Base-by-base conservation (phyloP, 2,888 invertebrate species). In the Acutogordius australiensis region DNA sequence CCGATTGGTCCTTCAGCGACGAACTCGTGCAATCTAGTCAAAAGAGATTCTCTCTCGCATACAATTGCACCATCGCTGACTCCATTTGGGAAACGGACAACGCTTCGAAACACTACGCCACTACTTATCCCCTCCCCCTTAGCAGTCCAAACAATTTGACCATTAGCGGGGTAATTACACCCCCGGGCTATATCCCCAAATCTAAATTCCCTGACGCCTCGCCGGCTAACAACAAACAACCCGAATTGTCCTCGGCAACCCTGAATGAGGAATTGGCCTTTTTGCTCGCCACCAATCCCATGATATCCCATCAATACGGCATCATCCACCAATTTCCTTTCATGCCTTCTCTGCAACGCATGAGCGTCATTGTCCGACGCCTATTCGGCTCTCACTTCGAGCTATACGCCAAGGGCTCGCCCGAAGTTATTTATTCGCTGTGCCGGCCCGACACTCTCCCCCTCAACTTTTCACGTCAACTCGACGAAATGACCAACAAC, bases 401-500 rank as follows among this genome's bases (percentile, higher is more conserved):
- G 29, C 67, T 75, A n/a, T 73, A 68, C 64, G 66, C 70, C 60
- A 76, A 76, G 65, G 75, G 75, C 2, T 70, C 75, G 2, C 75
- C 75, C 1, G 75, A 75, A 65, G 72, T 70, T 66, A 67, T 75
- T 13, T 65, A 66, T n/a, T 69, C 70, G 13, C 67, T 74, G 2
- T 74, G 71, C 62, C 65, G 65, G 29, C 66, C 67, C 2, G 67
- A 70, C 4, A 57, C 28, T 29, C 71, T 90, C 51, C 90, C 90
- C 0, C 73, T 76, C 1, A 81, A 87, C 69, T 80, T 86, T 66
- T 77, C 78, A 60, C 77, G 79, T 26, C 77, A 82, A 28, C 71
- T 91, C 37, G 81, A 82, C 65, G 77, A 78, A 57, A 90, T 81
- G 69, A 81, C 85, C 0, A 78, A 80, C 26, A 78, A 79, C 66